Percentiles rank a stretch among this genome's conserved stretches.
Conservation (phyloP, 2,888 invertebrate genomes). For the Xiphydria camelus region DNA sequence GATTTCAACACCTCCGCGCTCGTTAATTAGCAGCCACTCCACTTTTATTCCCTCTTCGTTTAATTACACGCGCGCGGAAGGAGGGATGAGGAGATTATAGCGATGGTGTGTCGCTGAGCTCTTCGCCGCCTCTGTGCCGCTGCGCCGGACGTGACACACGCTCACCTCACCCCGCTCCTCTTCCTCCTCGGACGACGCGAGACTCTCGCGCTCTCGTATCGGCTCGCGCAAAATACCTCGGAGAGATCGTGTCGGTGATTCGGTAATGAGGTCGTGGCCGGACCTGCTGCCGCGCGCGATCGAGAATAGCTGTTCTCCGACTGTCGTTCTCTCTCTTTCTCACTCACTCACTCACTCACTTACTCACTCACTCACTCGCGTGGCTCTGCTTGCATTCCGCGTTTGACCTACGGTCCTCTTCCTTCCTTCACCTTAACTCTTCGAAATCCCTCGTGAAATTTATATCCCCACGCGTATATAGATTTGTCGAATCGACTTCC, state of each 20-base stretch:
- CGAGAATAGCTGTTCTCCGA: too few species aligned
- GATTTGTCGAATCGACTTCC: too few species aligned
- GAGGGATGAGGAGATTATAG: constrained; percentile 3
- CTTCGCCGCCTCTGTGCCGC: constrained; percentile 20
- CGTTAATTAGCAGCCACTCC: constrained; percentile 47
- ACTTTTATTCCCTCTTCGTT: constrained; percentile 30
- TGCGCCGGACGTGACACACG: constrained; percentile 33
- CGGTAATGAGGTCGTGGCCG: constrained; percentile 27
- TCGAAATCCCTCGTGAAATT: too few species aligned
- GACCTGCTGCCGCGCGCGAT: too few species aligned
- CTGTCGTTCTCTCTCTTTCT: too few species aligned
- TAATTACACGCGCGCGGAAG: constrained; percentile 26
- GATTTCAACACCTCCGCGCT: constrained; percentile 49
- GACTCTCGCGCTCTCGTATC: constrained; percentile 12
- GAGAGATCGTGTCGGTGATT: constrained; percentile 21
- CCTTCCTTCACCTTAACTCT: too few species aligned
- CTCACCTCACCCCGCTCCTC: constrained; percentile 32
- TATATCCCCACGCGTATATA: too few species aligned
- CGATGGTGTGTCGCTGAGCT: constrained; percentile 7
- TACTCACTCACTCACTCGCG: too few species aligned
- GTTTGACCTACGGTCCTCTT: too few species aligned
- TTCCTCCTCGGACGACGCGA: constrained; percentile 27
- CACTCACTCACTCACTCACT: too few species aligned
- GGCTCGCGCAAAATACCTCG: constrained; percentile 4
- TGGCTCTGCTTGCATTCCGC: too few species aligned